A percentile compares a stretch with the other conserved stretches of the same genome.
Conservation (phyloP, 2,888 invertebrate genomes). For the Laothoe populi region DNA sequence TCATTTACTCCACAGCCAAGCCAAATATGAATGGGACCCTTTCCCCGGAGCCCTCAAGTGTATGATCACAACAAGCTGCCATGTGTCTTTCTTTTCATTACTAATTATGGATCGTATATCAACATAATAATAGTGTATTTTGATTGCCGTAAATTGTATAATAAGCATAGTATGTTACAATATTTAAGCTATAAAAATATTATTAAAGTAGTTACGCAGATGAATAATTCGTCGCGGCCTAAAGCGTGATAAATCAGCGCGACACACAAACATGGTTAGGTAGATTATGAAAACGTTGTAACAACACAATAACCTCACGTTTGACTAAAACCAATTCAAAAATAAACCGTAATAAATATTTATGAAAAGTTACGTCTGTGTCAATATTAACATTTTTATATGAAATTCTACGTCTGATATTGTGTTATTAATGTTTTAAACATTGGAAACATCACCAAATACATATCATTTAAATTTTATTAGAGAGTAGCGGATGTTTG, state of each 20-base stretch:
- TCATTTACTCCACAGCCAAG: no score
- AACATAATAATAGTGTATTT: no score
- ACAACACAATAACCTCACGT: not conserved
- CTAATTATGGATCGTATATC: no score
- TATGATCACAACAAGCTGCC: no score
- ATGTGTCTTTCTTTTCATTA: no score
- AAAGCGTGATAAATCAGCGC: not conserved
- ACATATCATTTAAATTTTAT: conserved; percentile 13
- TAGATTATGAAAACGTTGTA: not conserved
- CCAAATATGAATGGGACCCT: no score
- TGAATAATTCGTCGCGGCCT: not conserved
- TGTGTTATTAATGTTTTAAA: conserved; percentile 17
- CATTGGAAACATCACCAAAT: conserved; percentile 9
- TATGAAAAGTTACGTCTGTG: conserved; percentile 14
- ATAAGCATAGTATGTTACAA: no score
- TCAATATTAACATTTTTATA: conserved; percentile 14
- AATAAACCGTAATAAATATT: conserved; percentile 14
- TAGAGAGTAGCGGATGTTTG: conserved; percentile 10
- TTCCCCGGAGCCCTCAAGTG: no score
- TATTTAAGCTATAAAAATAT: no score
- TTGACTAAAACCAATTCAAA: not conserved
- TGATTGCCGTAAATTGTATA: no score
- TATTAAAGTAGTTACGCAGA: no score
- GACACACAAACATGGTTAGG: no score
- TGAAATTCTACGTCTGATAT: conserved; percentile 1